Evolutionary conservation across 2,113 vertebrate genomes (phyloP), one percentile per base, ranked within the genome.

Genomic region (Danio rerio): DNA sequence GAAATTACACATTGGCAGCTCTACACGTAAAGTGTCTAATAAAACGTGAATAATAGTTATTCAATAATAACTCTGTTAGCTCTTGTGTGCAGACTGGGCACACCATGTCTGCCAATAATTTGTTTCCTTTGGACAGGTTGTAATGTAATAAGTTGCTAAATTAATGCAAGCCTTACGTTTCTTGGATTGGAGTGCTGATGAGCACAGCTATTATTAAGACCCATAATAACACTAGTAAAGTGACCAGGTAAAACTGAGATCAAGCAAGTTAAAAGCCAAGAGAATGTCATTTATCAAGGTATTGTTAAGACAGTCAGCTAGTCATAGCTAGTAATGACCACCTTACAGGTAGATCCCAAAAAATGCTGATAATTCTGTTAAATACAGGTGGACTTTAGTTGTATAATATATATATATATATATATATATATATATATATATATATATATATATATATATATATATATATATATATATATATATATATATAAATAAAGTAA

Each of bases 181-280:
- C 70, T 84, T 86, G 82, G 78, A 78, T 56, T 11, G 7, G 42
- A 62, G 87, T 85, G 86, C 13, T 88, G 88, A 87, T 86, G 86
- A 89, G 71, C 72, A 69, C 87, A 85, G 88, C 83, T 81, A 80
- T 87, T 84, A 83, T 75, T 86, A 52, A 89, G 86, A 86, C 7
- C 52, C 81, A 84, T 86, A 87, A 56, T 61, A 81, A 47, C 42
- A 43, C 45, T 58, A 80, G 13, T 50, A 31, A 69, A 9, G 9
- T 16, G 13, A 49, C 4, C 18, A 45, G 43, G 16, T 31, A 74
- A 52, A 20, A 11, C 21, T 56, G 53, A 74, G 40, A 45, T 43
- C 16, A 58, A 43, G 31, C 4, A 6, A 31, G 31, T 31, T 31
- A 31, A 31, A 31, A 31, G 31, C 31, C 31, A 31, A 31, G 31